Conservation (phyloP, 2,113 vertebrate species). For the Falco punctatus region DNA sequence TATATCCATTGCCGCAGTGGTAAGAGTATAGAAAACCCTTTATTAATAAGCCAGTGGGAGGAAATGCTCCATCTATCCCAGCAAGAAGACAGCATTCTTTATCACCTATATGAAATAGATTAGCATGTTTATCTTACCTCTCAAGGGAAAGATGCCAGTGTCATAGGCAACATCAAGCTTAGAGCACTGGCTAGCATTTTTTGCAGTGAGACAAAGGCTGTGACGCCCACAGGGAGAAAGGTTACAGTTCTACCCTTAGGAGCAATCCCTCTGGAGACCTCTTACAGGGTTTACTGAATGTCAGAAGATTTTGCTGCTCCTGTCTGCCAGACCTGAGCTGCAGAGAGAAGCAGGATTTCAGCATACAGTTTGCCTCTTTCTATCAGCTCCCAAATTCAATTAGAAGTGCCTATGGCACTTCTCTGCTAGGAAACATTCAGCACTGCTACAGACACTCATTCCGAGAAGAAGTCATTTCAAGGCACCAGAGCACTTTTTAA, state of each 20-base stretch:
- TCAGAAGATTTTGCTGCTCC: neutral
- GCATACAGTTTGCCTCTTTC: constrained; percentile 4
- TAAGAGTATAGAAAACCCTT: neutral
- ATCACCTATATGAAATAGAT: neutral
- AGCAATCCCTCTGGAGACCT: neutral
- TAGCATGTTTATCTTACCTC: constrained; percentile 12
- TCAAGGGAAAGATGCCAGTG: neutral
- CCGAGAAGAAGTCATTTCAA: constrained; percentile 46
- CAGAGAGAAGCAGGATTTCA: constrained; percentile 13
- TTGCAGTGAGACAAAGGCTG: neutral
- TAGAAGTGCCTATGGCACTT: constrained; percentile 41
- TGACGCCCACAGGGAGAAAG: neutral
- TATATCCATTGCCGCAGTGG: neutral
- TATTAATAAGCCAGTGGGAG: neutral
- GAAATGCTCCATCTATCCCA: neutral
- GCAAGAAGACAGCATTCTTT: neutral
- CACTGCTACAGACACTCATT: constrained; percentile 34
- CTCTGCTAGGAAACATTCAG: constrained; percentile 55
- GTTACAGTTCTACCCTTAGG: neutral
- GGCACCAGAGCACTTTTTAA: constrained; percentile 16
- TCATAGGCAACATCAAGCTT: neutral
- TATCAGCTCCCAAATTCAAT: constrained; percentile 40
- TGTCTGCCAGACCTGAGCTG: neutral
- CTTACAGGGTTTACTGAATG: neutral
- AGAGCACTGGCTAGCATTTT: neutral